phyloP scores from a whole-genome alignment of 2,888 invertebrate genomes.

The Deilephila porcellus region DNA sequence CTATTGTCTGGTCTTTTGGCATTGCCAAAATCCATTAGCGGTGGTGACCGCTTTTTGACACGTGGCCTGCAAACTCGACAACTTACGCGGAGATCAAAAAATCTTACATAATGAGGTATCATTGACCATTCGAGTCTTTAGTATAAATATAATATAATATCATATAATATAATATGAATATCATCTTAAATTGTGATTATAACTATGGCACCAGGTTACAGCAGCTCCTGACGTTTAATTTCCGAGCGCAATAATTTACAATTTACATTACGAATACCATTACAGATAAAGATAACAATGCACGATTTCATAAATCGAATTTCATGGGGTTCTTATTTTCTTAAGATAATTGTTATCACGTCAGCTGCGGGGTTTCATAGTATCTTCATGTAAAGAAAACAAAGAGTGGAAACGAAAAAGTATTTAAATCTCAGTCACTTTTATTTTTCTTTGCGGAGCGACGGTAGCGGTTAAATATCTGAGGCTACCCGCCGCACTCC shows the following conservation, averaged over 20 bases:
- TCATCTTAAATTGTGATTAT: background rate
- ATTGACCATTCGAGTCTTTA: background rate
- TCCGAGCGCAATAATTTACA: constrained; percentile 19
- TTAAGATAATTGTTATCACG: constrained; percentile 36
- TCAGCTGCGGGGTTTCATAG: constrained; percentile 6
- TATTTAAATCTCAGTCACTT: constrained; percentile 76
- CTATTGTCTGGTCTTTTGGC: too few species aligned
- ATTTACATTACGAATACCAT: constrained; percentile 22
- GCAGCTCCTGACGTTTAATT: background rate
- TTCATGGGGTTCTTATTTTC: constrained; percentile 24
- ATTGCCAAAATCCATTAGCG: too few species aligned
- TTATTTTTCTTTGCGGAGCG: constrained; percentile 76
- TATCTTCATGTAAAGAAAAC: constrained; percentile 52
- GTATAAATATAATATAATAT: background rate
- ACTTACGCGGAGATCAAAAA: too few species aligned
- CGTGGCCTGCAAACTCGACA: too few species aligned
- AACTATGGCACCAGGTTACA: background rate
- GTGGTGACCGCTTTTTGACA: too few species aligned
- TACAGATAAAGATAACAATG: constrained; percentile 20
- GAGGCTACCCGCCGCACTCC: constrained; percentile 64
- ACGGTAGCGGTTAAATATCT: constrained; percentile 77
- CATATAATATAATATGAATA: too few species aligned
- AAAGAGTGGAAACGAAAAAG: constrained; percentile 68
- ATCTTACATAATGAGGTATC: too few species aligned
- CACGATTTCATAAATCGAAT: constrained; percentile 23